Percentiles rank a stretch among this genome's conserved stretches.
Evolutionary conservation across 2,888 invertebrate species (phyloP).

Genomic region (Oligia latruncula): DNA sequence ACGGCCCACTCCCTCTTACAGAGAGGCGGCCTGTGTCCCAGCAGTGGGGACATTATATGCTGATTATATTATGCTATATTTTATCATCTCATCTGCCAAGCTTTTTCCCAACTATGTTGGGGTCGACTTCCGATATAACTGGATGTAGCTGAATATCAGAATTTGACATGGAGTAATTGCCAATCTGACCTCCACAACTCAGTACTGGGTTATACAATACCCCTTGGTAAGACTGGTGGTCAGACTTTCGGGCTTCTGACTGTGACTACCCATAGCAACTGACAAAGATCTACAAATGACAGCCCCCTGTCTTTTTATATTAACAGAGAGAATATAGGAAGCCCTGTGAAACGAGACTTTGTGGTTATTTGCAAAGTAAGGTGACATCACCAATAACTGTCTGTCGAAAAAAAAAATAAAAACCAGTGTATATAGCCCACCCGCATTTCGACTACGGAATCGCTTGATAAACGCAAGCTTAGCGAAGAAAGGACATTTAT

Average conservation of each 20-base stretch:
- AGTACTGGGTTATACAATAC: neutral
- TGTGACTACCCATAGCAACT: neutral
- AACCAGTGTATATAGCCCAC: slow-evolving; percentile 34
- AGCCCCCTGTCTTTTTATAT: neutral
- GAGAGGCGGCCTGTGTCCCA: too few species aligned
- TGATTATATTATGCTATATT: too few species aligned
- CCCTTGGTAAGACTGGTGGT: neutral
- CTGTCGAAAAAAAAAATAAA: slow-evolving; percentile 35
- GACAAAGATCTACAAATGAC: neutral
- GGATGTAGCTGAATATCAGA: neutral
- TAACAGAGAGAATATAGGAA: neutral
- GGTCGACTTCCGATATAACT: neutral
- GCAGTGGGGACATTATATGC: too few species aligned
- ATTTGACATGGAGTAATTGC: neutral
- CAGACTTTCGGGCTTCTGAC: neutral
- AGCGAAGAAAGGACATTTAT: slow-evolving; percentile 52
- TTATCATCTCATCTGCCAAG: neutral
- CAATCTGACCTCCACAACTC: neutral
- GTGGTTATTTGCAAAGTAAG: slow-evolving; percentile 6
- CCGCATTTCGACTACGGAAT: slow-evolving; percentile 37
- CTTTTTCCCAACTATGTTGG: neutral
- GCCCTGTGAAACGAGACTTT: neutral
- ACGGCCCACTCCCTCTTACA: too few species aligned
- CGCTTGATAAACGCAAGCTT: slow-evolving; percentile 44
- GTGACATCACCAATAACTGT: slow-evolving; percentile 42